phyloP scores from a whole-genome alignment of 2,888 invertebrate genomes.

The Perizoma affinitatum region DNA sequence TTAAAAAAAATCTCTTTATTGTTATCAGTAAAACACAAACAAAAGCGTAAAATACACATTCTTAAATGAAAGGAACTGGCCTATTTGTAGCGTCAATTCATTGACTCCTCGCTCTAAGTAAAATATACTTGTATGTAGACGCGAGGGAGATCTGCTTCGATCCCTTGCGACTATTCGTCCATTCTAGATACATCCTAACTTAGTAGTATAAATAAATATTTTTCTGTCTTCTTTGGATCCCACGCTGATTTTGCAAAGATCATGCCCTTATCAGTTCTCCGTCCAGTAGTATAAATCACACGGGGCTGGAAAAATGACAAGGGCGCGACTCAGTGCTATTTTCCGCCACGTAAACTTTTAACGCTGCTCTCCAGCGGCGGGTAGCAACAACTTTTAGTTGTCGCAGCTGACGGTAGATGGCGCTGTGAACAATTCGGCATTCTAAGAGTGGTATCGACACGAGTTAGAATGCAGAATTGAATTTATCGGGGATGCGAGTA shows the following conservation, averaged over 20 bases:
- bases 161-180: too few relatives aligned
- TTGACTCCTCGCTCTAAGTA: too few relatives aligned
- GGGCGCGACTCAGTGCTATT: conserved; percentile 84
- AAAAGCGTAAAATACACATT: too few relatives aligned
- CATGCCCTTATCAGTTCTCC: conserved; percentile 99
- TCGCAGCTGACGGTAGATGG: conserved; percentile 36
- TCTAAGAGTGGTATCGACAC: conserved; percentile 48
- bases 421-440: conserved; percentile 53
- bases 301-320: conserved; percentile 98
- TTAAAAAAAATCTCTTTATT: too few relatives aligned
- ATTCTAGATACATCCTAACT: too few relatives aligned
- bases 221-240: conserved; percentile 23
- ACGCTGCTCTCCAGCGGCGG: conserved; percentile 51
- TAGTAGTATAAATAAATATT: too few relatives aligned
- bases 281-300: conserved; percentile 92
- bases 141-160: too few relatives aligned
- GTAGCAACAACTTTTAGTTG: conserved; percentile 42
- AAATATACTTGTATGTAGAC: too few relatives aligned
- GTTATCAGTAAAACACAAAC: too few relatives aligned
- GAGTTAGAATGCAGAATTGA: conserved; percentile 54
- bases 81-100: too few relatives aligned
- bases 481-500: conserved; percentile 5
- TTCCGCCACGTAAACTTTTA: conserved; percentile 13
- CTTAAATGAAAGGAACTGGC: too few relatives aligned
- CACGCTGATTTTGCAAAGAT: conserved; percentile 67